Percentiles rank a stretch among this genome's conserved stretches.
Evolutionary conservation across 2,888 invertebrate genomes (phyloP).

Genomic region (Tetropium fuscum): DNA sequence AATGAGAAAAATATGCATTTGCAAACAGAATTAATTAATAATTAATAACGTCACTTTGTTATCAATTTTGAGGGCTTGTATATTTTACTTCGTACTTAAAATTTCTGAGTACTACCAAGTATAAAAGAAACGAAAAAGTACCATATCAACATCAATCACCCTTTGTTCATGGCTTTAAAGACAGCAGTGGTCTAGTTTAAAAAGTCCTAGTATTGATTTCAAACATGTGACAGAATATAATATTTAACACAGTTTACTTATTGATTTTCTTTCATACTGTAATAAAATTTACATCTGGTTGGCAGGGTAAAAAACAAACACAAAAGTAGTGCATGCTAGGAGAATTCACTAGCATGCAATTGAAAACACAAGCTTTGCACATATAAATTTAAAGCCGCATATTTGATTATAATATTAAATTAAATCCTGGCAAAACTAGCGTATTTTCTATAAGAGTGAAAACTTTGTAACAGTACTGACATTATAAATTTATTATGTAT

Average conservation of each 20-base stretch:
- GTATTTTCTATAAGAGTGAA: not conserved
- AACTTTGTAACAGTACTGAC: not conserved
- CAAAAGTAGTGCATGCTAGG: constrained; percentile 5
- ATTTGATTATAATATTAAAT: not conserved
- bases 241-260: constrained; percentile 14
- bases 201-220: constrained; percentile 10
- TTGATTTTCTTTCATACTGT: constrained; percentile 8
- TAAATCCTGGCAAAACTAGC: not conserved
- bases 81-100: no score
- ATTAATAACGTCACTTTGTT: no score
- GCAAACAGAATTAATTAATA: no score
- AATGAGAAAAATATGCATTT: no score
- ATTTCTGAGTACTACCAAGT: no score
- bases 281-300: constrained; percentile 17
- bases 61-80: no score
- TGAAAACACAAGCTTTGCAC: not conserved
- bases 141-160: no score
- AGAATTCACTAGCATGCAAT: constrained; percentile 3
- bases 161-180: no score
- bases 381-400: not conserved
- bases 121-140: no score
- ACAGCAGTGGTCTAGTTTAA: no score
- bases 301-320: constrained; percentile 2
- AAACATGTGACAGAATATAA: not conserved
- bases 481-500: not conserved